Percentiles rank a stretch among this genome's conserved stretches.
These are phyloP conservation scores for Ormyrus nitidulus DNA, from an alignment of 2,888 invertebrate genomes.

Conservation along the genomic window DNA sequence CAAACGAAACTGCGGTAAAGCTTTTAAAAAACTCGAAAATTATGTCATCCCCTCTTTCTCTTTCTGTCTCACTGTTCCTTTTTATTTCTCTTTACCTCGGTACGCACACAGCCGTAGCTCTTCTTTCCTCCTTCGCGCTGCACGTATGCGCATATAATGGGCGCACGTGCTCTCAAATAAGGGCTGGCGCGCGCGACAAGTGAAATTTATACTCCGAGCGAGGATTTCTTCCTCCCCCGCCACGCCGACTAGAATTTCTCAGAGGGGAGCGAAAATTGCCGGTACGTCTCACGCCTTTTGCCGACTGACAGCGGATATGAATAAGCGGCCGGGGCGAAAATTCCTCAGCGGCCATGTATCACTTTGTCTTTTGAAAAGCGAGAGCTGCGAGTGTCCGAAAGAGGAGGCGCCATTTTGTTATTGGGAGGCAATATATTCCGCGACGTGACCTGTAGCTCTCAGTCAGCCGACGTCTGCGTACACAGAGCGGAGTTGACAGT, in stretches of 20 bases:
- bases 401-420: constrained; percentile 12
- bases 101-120: neutral
- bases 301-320: constrained; percentile 45
- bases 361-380: constrained; percentile 9
- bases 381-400: neutral
- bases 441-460: constrained; percentile 21
- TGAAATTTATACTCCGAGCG: constrained; percentile 49
- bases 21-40: no score
- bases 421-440: constrained; percentile 2
- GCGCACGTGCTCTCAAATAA: constrained; percentile 46
- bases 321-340: constrained; percentile 22
- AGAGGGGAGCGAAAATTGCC: constrained; percentile 27
- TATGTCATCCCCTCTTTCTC: no score
- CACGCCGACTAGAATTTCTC: neutral
- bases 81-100: constrained; percentile 1
- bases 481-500: constrained; percentile 15
- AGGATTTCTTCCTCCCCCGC: constrained; percentile 36
- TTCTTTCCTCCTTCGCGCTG: neutral
- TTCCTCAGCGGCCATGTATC: constrained; percentile 24
- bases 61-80: neutral
- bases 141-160: constrained; percentile 39
- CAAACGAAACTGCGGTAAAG: no score
- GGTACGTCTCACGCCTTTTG: neutral
- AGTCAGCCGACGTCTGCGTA: no score
- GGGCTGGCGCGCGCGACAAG: constrained; percentile 36